Conservation (phyloP, 2,888 invertebrate species). For the Mesoligia furuncula region DNA sequence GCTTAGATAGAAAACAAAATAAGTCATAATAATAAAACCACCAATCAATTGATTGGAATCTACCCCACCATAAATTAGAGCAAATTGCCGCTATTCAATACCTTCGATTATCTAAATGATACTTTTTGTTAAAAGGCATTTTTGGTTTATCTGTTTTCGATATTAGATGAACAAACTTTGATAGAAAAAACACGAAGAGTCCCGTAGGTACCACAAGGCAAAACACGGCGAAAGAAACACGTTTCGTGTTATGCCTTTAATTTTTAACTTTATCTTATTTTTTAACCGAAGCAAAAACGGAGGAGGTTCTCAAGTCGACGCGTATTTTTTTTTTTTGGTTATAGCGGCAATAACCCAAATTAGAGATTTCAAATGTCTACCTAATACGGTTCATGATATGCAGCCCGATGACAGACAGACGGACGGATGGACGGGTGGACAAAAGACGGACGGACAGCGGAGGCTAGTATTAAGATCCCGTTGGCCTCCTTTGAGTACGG, state of each 20-base stretch:
- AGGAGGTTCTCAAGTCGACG: no score
- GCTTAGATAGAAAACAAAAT: constrained; percentile 21
- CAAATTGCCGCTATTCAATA: constrained; percentile 40
- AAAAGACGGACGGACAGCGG: not conserved
- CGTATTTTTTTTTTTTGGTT: no score
- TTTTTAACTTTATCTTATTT: no score
- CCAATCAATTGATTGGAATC: constrained; percentile 41
- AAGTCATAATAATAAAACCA: constrained; percentile 46
- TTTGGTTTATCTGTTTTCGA: constrained; percentile 26
- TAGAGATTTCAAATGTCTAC: not conserved
- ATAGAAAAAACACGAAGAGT: not conserved
- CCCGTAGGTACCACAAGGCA: not conserved
- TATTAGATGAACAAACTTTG: constrained; percentile 16
- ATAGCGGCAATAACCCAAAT: no score
- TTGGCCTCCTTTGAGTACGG: not conserved
- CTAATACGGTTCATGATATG: not conserved
- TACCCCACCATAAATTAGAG: constrained; percentile 11
- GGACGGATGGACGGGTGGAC: not conserved
- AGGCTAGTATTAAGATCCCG: not conserved
- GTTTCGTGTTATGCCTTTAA: not conserved
- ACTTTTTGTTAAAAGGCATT: constrained; percentile 36
- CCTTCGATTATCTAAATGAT: constrained; percentile 48
- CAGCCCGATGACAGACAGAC: not conserved
- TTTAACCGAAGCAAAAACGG: no score
- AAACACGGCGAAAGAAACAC: not conserved